Evolutionary conservation across 2,797 vertebrate species (phyloP).

Genomic region (Alfaro cultratus): DNA sequence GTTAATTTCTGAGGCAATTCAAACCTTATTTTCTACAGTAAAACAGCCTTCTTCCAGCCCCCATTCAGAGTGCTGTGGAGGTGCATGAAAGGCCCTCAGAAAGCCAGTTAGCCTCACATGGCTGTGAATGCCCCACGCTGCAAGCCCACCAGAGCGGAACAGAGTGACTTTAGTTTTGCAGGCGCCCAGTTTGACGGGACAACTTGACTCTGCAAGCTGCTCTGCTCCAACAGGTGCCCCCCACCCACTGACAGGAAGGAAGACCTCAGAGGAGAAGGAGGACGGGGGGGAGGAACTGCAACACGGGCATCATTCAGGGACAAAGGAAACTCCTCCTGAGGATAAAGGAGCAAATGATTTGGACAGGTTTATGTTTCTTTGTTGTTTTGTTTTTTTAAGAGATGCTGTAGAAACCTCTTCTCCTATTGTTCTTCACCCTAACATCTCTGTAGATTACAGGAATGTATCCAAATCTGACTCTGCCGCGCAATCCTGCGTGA

Average conservation of each 20-base stretch:
- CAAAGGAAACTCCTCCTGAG: constrained; percentile 33
- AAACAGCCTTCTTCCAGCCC: background rate
- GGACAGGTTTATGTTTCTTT: background rate
- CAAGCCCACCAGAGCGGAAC: constrained; percentile 18
- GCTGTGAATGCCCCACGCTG: constrained; percentile 20
- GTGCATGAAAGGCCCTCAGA: background rate
- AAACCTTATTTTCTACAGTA: background rate
- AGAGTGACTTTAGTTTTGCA: constrained; percentile 30
- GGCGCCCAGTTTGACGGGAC: constrained; percentile 43
- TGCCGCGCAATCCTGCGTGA: constrained; percentile 72
- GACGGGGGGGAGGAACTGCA: constrained; percentile 48
- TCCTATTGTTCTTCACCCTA: background rate
- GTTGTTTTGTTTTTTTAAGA: background rate
- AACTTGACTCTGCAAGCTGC: constrained; percentile 41
- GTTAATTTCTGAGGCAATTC: background rate
- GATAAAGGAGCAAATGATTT: constrained; percentile 38
- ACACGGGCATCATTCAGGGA: constrained; percentile 46
- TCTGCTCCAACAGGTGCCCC: constrained; percentile 74
- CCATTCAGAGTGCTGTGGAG: background rate
- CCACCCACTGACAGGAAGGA: constrained; percentile 49
- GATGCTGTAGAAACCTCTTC: background rate
- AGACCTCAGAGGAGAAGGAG: constrained; percentile 55
- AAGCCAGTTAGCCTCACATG: constrained; percentile 5
- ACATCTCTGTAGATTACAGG: constrained; percentile 60
- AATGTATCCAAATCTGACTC: constrained; percentile 54